phyloP scores from a whole-genome alignment of 2,797 vertebrate species.

The Lagothrix lagotricha region DNA sequence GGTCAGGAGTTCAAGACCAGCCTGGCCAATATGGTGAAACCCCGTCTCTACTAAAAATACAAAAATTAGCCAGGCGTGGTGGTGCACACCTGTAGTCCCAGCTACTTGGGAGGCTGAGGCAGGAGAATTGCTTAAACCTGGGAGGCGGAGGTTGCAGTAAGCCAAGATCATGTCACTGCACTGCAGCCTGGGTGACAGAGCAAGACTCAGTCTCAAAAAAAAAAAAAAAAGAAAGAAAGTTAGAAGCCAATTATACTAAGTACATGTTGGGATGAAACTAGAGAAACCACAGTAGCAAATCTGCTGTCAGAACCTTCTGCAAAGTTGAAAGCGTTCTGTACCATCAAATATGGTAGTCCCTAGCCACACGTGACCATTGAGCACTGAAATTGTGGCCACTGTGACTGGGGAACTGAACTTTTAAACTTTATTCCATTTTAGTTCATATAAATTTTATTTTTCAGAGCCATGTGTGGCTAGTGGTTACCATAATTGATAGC shows the following conservation, averaged over 20 bases:
- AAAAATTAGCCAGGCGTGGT: too few relatives aligned
- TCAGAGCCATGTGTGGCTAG: neutral
- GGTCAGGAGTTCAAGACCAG: too few relatives aligned
- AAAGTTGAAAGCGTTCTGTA: neutral
- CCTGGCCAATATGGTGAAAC: too few relatives aligned
- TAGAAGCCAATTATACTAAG: neutral
- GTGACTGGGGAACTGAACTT: neutral
- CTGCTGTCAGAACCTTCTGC: neutral
- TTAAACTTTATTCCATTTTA: neutral
- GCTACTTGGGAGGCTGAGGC: too few relatives aligned
- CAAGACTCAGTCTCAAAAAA: too few relatives aligned
- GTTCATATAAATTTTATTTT: neutral
- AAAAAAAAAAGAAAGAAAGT: too few relatives aligned
- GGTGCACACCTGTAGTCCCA: too few relatives aligned
- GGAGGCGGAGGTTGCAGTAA: too few relatives aligned
- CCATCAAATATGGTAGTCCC: too few relatives aligned
- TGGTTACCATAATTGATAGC: neutral
- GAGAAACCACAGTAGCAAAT: neutral
- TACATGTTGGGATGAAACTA: neutral
- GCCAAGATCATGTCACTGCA: accelerated
- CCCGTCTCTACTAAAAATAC: too few relatives aligned
- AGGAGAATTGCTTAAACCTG: too few relatives aligned
- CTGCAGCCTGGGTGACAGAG: too few relatives aligned
- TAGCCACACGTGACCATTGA: neutral
- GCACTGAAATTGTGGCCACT: neutral